phyloP scores from a whole-genome alignment of 2,797 vertebrate species.

The Stomatorhinus walkeri region DNA sequence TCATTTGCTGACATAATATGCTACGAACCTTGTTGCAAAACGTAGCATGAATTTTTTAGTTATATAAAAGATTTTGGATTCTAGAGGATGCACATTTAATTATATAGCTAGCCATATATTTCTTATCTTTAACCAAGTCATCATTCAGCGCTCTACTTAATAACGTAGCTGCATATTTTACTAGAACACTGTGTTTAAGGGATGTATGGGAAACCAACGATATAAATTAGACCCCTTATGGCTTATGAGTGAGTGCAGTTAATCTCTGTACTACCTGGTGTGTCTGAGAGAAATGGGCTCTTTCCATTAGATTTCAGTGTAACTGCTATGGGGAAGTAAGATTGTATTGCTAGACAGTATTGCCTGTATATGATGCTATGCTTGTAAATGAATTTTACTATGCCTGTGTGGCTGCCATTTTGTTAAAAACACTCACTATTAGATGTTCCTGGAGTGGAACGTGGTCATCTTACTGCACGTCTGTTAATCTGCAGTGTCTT shows the following conservation, averaged over 20 bases:
- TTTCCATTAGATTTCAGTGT: slow-evolving; percentile 1
- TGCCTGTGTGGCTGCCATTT: background rate
- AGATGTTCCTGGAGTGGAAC: background rate
- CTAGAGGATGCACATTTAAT: background rate
- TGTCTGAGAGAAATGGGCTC: background rate
- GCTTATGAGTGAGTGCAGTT: background rate
- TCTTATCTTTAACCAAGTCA: background rate
- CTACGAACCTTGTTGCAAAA: background rate
- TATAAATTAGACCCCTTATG: background rate
- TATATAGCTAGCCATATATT: background rate
- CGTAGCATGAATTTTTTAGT: background rate
- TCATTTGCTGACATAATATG: background rate
- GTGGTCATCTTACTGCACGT: background rate
- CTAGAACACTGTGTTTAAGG: background rate
- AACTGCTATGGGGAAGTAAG: background rate
- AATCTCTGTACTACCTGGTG: background rate
- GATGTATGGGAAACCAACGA: background rate
- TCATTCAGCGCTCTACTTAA: background rate
- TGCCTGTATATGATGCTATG: background rate
- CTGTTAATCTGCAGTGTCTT: background rate
- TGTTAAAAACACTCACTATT: background rate
- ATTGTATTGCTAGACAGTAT: background rate
- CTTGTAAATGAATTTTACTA: background rate
- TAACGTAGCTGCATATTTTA: background rate
- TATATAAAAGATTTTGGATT: background rate